Evolutionary conservation across 2,888 invertebrate species (phyloP).

Genomic region (Heliconius erato): DNA sequence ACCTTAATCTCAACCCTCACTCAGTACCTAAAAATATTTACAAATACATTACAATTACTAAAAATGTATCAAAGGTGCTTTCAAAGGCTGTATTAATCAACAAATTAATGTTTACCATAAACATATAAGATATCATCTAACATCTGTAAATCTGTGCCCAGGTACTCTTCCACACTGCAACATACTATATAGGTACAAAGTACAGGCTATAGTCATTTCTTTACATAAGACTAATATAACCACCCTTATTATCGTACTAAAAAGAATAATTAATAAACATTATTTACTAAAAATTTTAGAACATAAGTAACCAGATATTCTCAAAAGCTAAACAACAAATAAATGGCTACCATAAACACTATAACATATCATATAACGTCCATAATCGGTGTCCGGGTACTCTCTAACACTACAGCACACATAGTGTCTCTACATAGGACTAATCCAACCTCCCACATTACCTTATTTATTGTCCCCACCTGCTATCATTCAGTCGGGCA

Average conservation of each 20-base stretch:
- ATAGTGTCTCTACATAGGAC: slow-evolving; percentile 20
- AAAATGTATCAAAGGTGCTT: no score
- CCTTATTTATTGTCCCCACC: slow-evolving; percentile 52
- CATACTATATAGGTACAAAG: neutral
- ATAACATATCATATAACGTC: neutral
- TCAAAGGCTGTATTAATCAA: neutral
- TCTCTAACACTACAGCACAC: neutral
- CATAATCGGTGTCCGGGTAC: neutral
- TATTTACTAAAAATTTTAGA: no score
- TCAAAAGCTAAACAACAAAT: neutral
- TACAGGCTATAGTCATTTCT: slow-evolving; percentile 5
- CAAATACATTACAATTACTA: no score
- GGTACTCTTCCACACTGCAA: neutral
- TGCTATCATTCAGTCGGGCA: slow-evolving; percentile 52
- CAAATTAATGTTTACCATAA: neutral
- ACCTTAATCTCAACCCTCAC: no score
- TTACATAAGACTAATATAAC: slow-evolving; percentile 21
- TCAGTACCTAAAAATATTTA: no score
- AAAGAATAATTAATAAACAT: no score
- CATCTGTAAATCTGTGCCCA: neutral
- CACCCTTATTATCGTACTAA: no score
- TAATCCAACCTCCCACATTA: slow-evolving; percentile 37
- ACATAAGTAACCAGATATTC: no score
- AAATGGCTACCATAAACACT: neutral
- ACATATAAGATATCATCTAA: neutral